These are phyloP conservation scores for Zalophus californianus DNA, from an alignment of 2,797 vertebrate species.

Conservation along the genomic window DNA sequence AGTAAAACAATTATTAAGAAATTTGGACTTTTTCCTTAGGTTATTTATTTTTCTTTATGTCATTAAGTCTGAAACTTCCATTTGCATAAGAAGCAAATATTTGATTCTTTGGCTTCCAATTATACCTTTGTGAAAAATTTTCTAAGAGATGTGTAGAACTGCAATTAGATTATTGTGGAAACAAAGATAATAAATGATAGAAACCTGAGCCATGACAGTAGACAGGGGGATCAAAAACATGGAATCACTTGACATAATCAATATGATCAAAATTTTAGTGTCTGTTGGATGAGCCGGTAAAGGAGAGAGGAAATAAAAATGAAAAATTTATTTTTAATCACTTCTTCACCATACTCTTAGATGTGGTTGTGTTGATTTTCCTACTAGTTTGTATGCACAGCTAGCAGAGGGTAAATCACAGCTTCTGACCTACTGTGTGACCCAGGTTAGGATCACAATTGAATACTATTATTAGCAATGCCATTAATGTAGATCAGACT, in stretches of 20 bases:
- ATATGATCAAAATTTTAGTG: not conserved
- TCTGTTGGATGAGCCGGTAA: not conserved
- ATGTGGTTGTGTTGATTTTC: not conserved
- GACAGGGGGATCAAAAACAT: not conserved
- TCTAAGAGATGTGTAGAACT: not conserved
- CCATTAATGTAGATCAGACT: not conserved
- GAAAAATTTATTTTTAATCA: not conserved
- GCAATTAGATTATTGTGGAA: slow-evolving; percentile 45
- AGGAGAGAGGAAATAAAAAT: not conserved
- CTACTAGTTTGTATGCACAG: not conserved
- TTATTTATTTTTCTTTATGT: not conserved
- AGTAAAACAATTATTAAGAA: not conserved
- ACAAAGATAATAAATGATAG: not conserved
- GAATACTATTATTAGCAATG: not conserved
- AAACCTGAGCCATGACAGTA: not conserved
- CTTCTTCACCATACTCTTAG: not conserved
- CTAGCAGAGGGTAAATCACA: not conserved
- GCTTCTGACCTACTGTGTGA: not conserved
- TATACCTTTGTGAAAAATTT: not conserved
- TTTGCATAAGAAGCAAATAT: not conserved
- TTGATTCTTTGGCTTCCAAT: not conserved
- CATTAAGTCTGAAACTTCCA: not conserved
- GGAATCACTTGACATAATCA: not conserved
- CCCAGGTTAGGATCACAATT: not conserved
- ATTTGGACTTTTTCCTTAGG: not conserved